These are phyloP conservation scores for Propithecus coquereli DNA, from an alignment of 2,113 vertebrate species.

Conservation along the genomic window DNA sequence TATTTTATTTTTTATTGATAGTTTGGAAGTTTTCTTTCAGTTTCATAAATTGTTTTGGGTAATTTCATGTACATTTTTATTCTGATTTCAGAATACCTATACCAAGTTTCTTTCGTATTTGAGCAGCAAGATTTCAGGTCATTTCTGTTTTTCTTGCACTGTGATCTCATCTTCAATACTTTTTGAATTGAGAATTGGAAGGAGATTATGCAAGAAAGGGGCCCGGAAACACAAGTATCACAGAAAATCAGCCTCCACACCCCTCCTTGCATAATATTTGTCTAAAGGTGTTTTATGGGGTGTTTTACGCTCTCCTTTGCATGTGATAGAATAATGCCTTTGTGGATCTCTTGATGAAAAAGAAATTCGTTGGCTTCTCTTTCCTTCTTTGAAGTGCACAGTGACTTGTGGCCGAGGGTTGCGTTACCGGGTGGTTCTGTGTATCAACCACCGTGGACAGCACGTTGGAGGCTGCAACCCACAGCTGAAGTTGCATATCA, in stretches of 20 bases:
- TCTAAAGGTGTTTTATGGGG: neutral
- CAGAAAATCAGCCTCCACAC: neutral
- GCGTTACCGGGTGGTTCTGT: conserved; percentile 94
- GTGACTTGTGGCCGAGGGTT: conserved; percentile 93
- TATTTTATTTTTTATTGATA: neutral
- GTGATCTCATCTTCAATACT: neutral
- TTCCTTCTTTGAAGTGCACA: conserved; percentile 86
- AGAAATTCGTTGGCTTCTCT: neutral
- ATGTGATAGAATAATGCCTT: fast-evolving
- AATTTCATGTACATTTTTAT: neutral
- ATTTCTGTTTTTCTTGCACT: neutral
- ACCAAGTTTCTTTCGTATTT: neutral
- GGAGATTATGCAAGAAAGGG: neutral
- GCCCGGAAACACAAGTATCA: neutral
- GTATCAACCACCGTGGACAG: conserved; percentile 91
- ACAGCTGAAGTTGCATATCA: conserved; percentile 91
- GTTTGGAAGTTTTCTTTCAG: neutral
- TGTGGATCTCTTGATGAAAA: neutral
- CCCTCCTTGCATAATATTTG: neutral
- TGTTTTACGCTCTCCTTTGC: too few species aligned
- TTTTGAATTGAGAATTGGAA: neutral
- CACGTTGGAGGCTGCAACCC: conserved; percentile 92
- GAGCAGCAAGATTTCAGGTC: neutral
- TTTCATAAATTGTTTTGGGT: neutral
- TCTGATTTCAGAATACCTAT: neutral